Evolutionary conservation across 2,888 invertebrate species (phyloP), one percentile per base, ranked within the genome.

Genomic region (Leptinotarsa juncta): DNA sequence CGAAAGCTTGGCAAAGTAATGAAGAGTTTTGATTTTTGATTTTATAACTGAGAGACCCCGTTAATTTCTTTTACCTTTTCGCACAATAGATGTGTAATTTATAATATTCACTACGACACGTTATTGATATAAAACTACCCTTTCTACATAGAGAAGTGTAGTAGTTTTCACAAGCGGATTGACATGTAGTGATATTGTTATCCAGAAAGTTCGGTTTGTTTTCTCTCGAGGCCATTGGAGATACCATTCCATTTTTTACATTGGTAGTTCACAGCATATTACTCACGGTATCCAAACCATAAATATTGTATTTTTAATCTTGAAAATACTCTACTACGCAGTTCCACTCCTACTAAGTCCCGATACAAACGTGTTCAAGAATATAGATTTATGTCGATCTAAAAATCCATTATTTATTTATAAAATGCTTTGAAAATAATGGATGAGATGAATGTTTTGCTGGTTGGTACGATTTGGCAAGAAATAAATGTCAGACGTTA

Each of bases 281-380:
- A 42, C 62, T 42, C 26, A 62, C 62, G 62, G 16, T 70, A 70
- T 70, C 70, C 50, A 4, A 55, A 60, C 57, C 60, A 70, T 70
- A 70, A 70, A 70, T 70, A 70, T 70, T 70, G 70, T 70, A 70
- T 70, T 70, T 70, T 70, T 70, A 70, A 70, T 70, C 70, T 70
- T 48, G 70, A 70, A 60, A 70, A 70, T 42, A 70, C 70, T 49
- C 70, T n/a, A 49, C 60, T 49, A 18, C 23, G 48, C 70, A 62
- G 48, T 23, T 60, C 49, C 23, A 49, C 57, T 69, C 48, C 68
- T 20, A 48, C 42, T 15, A 55, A 49, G n/a, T 55, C 20, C 20
- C 42, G 10, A 69, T 42, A 69, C 68, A 57, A 26, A 23, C 57
- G 57, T 57, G 57, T 23, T 57, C 48, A 26, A 42, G 42, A 57